Evolutionary conservation across 2,797 vertebrate species (phyloP).

Genomic region (Luscinia luscinia): DNA sequence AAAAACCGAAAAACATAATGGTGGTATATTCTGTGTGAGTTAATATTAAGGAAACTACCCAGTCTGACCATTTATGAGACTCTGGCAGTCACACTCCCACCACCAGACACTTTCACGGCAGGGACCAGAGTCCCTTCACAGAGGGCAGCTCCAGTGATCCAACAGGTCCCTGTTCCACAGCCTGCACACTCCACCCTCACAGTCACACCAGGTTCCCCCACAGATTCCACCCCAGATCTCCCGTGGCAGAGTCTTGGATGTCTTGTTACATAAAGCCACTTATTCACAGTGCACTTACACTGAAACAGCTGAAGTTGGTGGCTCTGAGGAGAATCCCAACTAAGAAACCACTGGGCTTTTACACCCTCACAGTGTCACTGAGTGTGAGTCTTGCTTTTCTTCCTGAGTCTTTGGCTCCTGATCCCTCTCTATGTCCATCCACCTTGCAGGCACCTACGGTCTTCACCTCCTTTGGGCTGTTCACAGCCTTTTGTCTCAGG

Average conservation of each 20-base stretch:
- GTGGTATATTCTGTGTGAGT: not conserved
- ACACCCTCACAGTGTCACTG: not conserved
- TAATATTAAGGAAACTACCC: not conserved
- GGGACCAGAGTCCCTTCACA: not conserved
- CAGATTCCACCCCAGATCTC: fast-evolving
- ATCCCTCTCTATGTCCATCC: not conserved
- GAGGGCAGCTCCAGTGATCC: fast-evolving
- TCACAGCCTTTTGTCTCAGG: not conserved
- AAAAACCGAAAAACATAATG: not conserved
- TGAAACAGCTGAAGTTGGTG: not conserved
- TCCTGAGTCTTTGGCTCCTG: fast-evolving
- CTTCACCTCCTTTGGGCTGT: not conserved
- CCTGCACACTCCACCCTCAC: not conserved
- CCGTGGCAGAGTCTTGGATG: fast-evolving
- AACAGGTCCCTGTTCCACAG: fast-evolving
- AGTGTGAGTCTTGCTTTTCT: not conserved
- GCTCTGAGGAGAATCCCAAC: fast-evolving
- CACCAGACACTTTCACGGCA: no score
- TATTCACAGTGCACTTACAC: not conserved
- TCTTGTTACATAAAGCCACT: not conserved
- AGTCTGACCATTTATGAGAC: not conserved
- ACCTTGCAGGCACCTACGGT: fast-evolving
- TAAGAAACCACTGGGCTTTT: not conserved
- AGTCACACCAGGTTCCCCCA: not conserved
- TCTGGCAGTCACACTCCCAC: not conserved